phyloP scores from a whole-genome alignment of 1,140 invertebrate genomes.

The Trachymyrmex septentrionalis region DNA sequence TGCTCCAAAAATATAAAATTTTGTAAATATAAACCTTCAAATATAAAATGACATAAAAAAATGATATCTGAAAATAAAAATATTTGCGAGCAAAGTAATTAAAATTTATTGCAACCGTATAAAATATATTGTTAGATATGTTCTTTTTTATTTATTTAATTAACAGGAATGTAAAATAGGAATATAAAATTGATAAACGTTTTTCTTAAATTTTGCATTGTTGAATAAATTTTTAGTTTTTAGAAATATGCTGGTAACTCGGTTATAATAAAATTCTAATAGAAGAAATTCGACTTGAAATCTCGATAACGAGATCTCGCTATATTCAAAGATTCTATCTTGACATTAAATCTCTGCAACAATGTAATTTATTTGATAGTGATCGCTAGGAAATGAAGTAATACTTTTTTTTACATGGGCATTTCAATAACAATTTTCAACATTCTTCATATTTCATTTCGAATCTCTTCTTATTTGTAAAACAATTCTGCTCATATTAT shows the following conservation, averaged over 20 bases:
- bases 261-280: constrained; percentile 10
- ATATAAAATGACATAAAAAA: constrained; percentile 16
- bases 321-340: background rate
- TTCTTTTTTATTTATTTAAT: background rate
- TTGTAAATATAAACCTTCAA: background rate
- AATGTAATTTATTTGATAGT: constrained; percentile 27
- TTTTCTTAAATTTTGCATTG: background rate
- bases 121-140: background rate
- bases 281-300: constrained; percentile 7
- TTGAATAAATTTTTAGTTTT: background rate
- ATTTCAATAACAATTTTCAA: background rate
- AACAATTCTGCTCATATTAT: background rate
- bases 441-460: constrained; percentile 6
- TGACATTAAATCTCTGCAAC: constrained; percentile 30
- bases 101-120: background rate
- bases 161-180: background rate
- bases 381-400: constrained; percentile 33
- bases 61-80: background rate
- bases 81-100: constrained; percentile 8
- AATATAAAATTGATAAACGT: background rate
- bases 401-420: background rate
- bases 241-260: background rate
- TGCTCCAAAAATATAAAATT: constrained; percentile 32
- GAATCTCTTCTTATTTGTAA: constrained; percentile 4
- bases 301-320: background rate